Conservation (phyloP, 2,113 vertebrate species). For the Manacus vitellinus region DNA sequence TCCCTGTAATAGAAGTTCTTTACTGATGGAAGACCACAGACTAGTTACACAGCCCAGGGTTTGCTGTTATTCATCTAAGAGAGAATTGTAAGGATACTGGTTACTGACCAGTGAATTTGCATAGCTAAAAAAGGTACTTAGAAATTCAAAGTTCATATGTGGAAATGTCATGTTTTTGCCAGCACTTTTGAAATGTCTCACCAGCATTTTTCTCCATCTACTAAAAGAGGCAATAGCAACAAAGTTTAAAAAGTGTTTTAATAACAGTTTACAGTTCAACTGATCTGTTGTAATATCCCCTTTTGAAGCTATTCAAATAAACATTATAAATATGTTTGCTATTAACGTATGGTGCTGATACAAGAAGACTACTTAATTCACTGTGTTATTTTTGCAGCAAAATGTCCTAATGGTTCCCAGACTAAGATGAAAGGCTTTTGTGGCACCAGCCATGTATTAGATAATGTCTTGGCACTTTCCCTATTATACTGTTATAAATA, state of each 20-base stretch:
- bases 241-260: conserved; percentile 3
- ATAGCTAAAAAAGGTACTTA: background rate
- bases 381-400: conserved; percentile 76
- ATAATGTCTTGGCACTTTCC: conserved; percentile 78
- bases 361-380: conserved; percentile 56
- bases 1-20: conserved; percentile 29
- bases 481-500: conserved; percentile 72
- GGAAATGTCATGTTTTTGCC: background rate
- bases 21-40: conserved; percentile 39
- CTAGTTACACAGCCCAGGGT: background rate
- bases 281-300: background rate
- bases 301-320: conserved; percentile 47
- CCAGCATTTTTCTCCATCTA: background rate
- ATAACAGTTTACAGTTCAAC: conserved; percentile 11
- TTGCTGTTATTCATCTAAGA: background rate
- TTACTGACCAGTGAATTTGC: background rate
- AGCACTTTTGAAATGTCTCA: background rate
- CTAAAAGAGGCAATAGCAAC: background rate
- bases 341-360: conserved; percentile 64
- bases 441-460: conserved; percentile 65
- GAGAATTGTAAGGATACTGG: background rate
- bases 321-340: conserved; percentile 52
- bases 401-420: conserved; percentile 78
- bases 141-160: background rate
- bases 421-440: conserved; percentile 71